Percentiles rank a stretch among this genome's conserved stretches.
Conservation (phyloP, 1,140 invertebrate species). For the Metopolophium dirhodum region DNA sequence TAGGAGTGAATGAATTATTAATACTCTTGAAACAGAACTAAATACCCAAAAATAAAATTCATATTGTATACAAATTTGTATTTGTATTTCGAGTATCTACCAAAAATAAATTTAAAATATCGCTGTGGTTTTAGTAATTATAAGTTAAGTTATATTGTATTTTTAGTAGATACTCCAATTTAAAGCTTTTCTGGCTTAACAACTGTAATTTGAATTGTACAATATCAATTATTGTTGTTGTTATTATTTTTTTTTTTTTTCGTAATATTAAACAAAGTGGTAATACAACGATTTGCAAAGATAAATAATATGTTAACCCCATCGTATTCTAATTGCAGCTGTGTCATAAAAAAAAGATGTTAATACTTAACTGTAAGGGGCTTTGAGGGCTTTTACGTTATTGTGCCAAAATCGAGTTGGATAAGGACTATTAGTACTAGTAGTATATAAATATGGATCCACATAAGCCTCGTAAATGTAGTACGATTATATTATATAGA, state of each 20-base stretch:
- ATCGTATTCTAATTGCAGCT: neutral
- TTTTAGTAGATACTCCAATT: neutral
- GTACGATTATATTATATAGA: constrained; percentile 3
- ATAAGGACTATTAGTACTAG: neutral
- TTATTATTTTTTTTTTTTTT: no score
- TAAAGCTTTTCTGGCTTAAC: neutral
- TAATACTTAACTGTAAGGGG: neutral
- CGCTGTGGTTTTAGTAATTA: neutral
- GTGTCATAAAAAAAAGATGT: constrained; percentile 4
- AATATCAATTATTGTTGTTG: neutral
- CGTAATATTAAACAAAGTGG: neutral
- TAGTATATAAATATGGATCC: neutral
- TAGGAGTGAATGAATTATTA: neutral
- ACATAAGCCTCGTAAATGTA: neutral
- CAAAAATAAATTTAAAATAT: neutral
- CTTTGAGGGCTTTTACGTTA: neutral
- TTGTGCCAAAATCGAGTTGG: constrained; percentile 9
- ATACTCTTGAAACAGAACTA: neutral
- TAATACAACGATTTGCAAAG: neutral
- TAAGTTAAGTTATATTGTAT: neutral
- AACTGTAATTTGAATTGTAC: neutral
- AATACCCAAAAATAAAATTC: no score
- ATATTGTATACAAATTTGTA: no score
- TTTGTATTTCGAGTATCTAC: no score
- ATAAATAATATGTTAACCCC: neutral